Percentiles rank a stretch among this genome's conserved stretches.
These are phyloP conservation scores for Petrolisthes cinctipes DNA, from an alignment of 2,888 invertebrate species.

Conservation along the genomic window DNA sequence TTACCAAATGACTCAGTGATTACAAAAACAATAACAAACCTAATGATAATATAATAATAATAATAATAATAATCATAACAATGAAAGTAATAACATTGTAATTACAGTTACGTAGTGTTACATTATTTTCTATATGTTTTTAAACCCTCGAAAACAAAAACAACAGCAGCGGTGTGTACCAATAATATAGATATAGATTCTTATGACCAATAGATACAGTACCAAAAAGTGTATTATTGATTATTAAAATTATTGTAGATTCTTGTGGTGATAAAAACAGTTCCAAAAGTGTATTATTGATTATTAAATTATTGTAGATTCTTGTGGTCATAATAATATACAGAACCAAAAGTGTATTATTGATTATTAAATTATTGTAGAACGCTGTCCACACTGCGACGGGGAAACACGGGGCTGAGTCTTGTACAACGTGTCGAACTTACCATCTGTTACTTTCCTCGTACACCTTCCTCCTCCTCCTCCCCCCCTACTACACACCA, in stretches of 20 bases:
- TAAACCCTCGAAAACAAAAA: too few relatives aligned
- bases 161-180: not conserved
- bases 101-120: too few relatives aligned
- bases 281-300: not conserved
- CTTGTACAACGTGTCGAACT: constrained; percentile 64
- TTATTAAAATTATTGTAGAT: too few relatives aligned
- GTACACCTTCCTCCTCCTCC: constrained; percentile 25
- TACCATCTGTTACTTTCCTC: constrained; percentile 65
- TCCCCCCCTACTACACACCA: not conserved
- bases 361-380: constrained; percentile 16
- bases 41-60: not conserved
- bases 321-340: not conserved
- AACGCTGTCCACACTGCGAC: constrained; percentile 63
- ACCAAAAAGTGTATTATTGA: too few relatives aligned
- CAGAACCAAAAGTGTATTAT: not conserved
- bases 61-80: too few relatives aligned
- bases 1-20: not conserved
- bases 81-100: not conserved
- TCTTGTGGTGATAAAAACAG: too few relatives aligned
- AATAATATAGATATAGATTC: not conserved
- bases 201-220: too few relatives aligned
- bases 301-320: not conserved
- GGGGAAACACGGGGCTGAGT: constrained; percentile 56
- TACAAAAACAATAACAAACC: not conserved
- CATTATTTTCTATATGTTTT: too few relatives aligned